These are phyloP conservation scores for Macrosteles quadrilineatus DNA, from an alignment of 1,140 invertebrate species.

Conservation along the genomic window DNA sequence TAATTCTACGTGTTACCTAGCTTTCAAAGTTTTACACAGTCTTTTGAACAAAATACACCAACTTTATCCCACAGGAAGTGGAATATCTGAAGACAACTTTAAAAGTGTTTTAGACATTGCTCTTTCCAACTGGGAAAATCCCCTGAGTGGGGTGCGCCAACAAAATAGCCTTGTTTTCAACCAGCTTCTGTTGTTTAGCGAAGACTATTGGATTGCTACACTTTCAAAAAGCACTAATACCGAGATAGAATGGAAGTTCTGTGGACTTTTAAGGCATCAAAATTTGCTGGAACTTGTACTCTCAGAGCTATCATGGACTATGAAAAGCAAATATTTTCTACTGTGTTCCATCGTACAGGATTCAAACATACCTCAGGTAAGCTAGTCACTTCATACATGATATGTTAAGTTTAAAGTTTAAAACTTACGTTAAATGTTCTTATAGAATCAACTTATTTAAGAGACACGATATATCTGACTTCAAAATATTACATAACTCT, in stretches of 20 bases:
- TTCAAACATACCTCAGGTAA: neutral
- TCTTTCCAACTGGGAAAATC: constrained; percentile 40
- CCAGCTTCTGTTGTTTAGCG: neutral
- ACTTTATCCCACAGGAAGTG: neutral
- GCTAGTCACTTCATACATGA: neutral
- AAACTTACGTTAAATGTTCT: too few relatives aligned
- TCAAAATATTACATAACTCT: too few relatives aligned
- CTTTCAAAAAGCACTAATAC: neutral
- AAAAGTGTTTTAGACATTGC: constrained; percentile 34
- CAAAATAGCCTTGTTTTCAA: constrained; percentile 6
- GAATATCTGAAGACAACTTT: neutral
- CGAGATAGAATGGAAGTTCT: too few relatives aligned
- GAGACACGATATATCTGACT: too few relatives aligned
- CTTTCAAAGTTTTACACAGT: constrained; percentile 7
- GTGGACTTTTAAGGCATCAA: neutral
- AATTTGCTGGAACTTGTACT: constrained; percentile 32
- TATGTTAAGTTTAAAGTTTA: too few relatives aligned
- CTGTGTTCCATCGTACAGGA: constrained; percentile 26
- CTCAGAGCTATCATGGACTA: constrained; percentile 36
- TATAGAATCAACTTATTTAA: too few relatives aligned
- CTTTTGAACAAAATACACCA: neutral
- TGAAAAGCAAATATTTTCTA: constrained; percentile 37
- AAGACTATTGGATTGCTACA: neutral
- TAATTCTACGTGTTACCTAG: neutral
- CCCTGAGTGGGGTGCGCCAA: constrained; percentile 24